These are phyloP conservation scores for Amphipyra berbera DNA, from an alignment of 2,888 invertebrate genomes.

Conservation along the genomic window DNA sequence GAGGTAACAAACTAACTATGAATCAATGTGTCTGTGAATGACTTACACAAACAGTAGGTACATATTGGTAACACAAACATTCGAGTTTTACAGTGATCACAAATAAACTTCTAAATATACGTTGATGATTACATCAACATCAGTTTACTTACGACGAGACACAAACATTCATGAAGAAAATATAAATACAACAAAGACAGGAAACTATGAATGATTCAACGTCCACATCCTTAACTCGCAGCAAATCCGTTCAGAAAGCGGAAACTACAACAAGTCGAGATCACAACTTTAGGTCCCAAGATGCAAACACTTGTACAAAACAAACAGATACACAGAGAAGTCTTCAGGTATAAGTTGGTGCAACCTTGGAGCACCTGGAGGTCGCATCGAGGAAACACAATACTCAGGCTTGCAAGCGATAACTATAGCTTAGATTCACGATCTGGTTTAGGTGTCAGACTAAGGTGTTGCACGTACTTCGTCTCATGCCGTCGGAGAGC, in stretches of 20 bases:
- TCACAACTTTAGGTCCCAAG: constrained; percentile 36
- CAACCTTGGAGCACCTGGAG: constrained; percentile 48
- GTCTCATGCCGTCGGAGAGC: constrained; percentile 83
- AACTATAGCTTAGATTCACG: constrained; percentile 67
- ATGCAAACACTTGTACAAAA: constrained; percentile 50
- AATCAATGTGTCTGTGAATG: constrained; percentile 54
- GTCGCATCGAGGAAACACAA: constrained; percentile 60
- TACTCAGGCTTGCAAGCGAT: constrained; percentile 61
- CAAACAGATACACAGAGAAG: constrained; percentile 52
- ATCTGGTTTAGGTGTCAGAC: constrained; percentile 70
- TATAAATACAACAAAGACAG: constrained; percentile 72
- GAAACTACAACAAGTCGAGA: constrained; percentile 63
- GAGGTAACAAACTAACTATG: constrained; percentile 44
- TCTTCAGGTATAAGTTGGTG: constrained; percentile 37
- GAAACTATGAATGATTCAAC: constrained; percentile 75
- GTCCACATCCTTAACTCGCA: constrained; percentile 71
- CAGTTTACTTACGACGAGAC: constrained; percentile 43
- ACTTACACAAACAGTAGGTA: constrained; percentile 50
- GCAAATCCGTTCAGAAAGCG: constrained; percentile 68
- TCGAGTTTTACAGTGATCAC: constrained; percentile 33
- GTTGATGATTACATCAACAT: constrained; percentile 47
- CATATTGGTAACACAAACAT: constrained; percentile 36
- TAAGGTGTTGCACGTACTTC: constrained; percentile 83
- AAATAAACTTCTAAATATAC: constrained; percentile 53
- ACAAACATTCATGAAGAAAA: constrained; percentile 59